phyloP scores from a whole-genome alignment of 2,888 invertebrate species.

The Diaperis boleti region DNA sequence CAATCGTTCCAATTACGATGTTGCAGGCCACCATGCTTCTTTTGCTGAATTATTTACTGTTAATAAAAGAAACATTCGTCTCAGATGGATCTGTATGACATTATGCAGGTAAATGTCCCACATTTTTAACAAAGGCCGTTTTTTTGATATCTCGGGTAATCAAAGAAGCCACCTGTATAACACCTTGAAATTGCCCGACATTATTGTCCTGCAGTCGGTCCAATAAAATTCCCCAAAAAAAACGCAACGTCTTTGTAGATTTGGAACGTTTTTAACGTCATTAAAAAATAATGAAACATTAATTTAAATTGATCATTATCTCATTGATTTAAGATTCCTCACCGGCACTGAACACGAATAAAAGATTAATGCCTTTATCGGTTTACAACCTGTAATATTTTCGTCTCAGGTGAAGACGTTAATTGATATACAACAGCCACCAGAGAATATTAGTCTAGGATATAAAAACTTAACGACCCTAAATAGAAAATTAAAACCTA shows the following conservation, averaged over 20 bases:
- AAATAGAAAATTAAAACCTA: constrained; percentile 32
- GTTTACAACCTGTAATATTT: constrained; percentile 38
- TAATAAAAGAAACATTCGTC: not conserved
- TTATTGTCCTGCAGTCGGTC: not conserved
- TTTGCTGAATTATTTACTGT: constrained; percentile 3
- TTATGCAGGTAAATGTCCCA: constrained; percentile 18
- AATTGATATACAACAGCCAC: constrained; percentile 43
- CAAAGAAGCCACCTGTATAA: constrained; percentile 20
- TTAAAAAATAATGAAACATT: constrained; percentile 33
- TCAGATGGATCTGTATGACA: not conserved
- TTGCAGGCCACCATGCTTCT: not conserved
- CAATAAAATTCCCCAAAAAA: not conserved
- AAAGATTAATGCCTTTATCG: constrained; percentile 39
- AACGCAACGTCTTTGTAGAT: constrained; percentile 4
- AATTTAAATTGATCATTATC: constrained; percentile 30
- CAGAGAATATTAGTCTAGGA: constrained; percentile 34
- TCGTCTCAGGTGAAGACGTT: constrained; percentile 30
- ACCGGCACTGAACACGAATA: constrained; percentile 16
- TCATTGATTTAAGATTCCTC: constrained; percentile 32
- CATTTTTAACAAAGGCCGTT: constrained; percentile 16
- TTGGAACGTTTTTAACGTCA: constrained; percentile 11
- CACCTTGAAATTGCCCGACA: constrained; percentile 6
- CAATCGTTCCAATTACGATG: not conserved
- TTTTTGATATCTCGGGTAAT: constrained; percentile 13
- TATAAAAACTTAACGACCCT: constrained; percentile 38